Conservation (phyloP, 2,113 vertebrate species). For the Brachyhypopomus occidentalis region DNA sequence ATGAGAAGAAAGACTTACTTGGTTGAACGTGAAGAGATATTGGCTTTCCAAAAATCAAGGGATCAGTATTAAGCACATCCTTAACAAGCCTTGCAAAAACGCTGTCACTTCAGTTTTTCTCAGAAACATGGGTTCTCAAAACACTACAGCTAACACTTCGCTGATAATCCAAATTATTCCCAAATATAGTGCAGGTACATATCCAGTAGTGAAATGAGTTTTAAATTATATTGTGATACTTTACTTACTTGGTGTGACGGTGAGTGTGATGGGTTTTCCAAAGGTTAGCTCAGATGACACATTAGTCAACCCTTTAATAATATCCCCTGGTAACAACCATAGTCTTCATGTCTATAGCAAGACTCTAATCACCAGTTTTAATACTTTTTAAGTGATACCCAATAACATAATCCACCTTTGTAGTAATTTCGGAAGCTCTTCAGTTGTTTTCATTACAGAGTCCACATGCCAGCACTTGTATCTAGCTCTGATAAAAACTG, state of each 20-base stretch:
- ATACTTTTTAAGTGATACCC: neutral
- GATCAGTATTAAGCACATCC: constrained; percentile 38
- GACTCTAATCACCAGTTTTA: neutral
- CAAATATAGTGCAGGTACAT: neutral
- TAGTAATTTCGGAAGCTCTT: neutral
- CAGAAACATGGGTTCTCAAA: neutral
- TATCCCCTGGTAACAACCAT: constrained; percentile 18
- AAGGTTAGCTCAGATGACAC: constrained; percentile 45
- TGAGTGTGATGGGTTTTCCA: constrained; percentile 36
- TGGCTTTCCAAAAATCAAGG: constrained; percentile 52
- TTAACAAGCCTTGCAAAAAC: constrained; percentile 35
- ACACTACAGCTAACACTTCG: neutral
- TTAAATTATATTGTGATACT: neutral
- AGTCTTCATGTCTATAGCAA: neutral
- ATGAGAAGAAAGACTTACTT: constrained; percentile 50
- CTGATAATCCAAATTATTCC: neutral
- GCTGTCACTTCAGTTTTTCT: neutral
- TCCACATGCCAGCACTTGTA: neutral
- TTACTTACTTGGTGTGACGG: constrained; percentile 48
- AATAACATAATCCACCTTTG: neutral
- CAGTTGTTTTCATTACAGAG: neutral
- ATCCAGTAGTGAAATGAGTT: neutral
- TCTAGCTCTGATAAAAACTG: neutral
- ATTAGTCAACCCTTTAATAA: constrained; percentile 24
- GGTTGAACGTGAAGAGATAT: constrained; percentile 45